Evolutionary conservation across 2,888 invertebrate species (phyloP), one percentile per base, ranked within the genome.

Genomic region (Pharmacophagus antenor): DNA sequence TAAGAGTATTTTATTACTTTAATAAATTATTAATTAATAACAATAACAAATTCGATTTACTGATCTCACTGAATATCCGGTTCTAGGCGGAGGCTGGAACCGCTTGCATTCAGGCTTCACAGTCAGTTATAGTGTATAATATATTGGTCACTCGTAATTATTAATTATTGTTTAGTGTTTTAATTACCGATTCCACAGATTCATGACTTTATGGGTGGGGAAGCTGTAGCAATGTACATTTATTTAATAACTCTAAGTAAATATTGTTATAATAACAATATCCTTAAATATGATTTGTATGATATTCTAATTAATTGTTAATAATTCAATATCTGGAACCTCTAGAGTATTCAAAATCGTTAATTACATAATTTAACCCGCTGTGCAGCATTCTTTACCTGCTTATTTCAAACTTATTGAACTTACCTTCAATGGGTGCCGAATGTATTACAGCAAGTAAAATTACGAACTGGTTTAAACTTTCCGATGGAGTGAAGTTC

Each of bases 401-500:
- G 52, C 37, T 49, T 54, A 54, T 52, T 46, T 42, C 17, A 21
- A 56, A 60, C 55, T 62, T 76, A 80, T 78, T 76, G 73, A 77
- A 77, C 74, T 78, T 69, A 65, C 66, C 63, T 67, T 61, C 61
- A 70, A 70, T 69, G 68, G 79, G 46, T 46, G 23, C 54, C 64
- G 73, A 82, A 78, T 73, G 82, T 83, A 81, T 75, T 80, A 78
- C 76, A 74, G 74, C 74, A 76, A 82, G 82, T 82, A 74, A 82
- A 85, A 86, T 88, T 85, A 85, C 84, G 81, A 82, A 82, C 82
- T 79, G 82, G 79, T 82, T 84, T 77, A 82, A 89, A 89, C 80
- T 90, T 88, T 75, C 76, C 84, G 80, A 88, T 89, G 88, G 85
- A 89, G 84, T 84, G 83, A 80, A 88, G 85, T 90, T 89, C 83